These are phyloP conservation scores for Trogon melanurus DNA, from an alignment of 2,113 vertebrate genomes.

Conservation along the genomic window DNA sequence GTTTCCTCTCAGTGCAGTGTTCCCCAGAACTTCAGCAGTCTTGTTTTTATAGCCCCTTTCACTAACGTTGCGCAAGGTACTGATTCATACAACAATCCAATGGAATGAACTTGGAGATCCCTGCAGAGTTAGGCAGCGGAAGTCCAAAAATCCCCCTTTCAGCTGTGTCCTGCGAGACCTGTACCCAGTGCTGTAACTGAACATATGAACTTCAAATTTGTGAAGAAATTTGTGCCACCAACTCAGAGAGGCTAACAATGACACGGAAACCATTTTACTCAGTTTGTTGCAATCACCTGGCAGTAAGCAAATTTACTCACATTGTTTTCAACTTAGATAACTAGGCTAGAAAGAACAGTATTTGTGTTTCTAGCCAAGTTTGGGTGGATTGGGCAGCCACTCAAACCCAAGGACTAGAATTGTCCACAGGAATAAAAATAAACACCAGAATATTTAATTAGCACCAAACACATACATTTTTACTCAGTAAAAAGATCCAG, in stretches of 20 bases:
- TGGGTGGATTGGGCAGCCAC: neutral
- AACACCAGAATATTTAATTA: neutral
- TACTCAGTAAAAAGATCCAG: neutral
- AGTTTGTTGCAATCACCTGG: neutral
- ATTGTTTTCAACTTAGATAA: neutral
- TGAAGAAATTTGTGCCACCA: neutral
- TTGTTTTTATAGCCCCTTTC: neutral
- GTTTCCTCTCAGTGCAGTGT: neutral
- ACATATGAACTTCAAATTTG: neutral
- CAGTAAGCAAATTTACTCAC: neutral
- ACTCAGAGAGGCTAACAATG: neutral
- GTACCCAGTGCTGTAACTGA: fast-evolving
- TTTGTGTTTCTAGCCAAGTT: neutral
- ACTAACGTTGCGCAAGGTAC: neutral
- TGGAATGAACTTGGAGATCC: neutral
- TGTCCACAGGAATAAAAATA: neutral
- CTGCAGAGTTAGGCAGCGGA: neutral
- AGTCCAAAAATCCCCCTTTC: neutral
- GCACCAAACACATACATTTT: neutral
- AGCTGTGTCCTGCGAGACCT: neutral
- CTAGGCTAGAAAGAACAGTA: neutral
- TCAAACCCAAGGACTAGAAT: neutral
- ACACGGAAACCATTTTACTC: neutral
- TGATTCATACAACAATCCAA: neutral
- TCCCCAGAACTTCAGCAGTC: neutral